These are phyloP conservation scores for Cochlearius cochlearius DNA, from an alignment of 2,113 vertebrate genomes.

Conservation along the genomic window DNA sequence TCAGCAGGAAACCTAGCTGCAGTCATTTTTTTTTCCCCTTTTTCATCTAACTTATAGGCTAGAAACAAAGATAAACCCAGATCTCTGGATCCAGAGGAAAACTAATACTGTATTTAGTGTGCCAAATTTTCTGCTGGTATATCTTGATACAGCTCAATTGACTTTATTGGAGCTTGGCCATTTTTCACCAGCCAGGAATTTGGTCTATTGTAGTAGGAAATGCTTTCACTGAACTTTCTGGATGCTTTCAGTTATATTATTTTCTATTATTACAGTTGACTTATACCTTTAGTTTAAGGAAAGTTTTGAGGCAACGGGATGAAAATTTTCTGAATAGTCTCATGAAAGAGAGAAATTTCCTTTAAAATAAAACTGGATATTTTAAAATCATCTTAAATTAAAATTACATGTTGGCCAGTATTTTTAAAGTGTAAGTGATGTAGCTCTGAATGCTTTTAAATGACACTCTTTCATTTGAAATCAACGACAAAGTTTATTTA, in stretches of 20 bases:
- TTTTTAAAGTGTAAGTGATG: background rate
- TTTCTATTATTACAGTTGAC: background rate
- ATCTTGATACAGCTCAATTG: constrained; percentile 21
- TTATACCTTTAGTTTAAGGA: background rate
- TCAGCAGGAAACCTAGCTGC: background rate
- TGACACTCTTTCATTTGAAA: background rate
- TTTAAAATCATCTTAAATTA: background rate
- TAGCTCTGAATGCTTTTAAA: background rate
- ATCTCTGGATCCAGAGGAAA: constrained; percentile 9
- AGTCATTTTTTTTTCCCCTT: background rate
- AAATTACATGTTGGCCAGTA: background rate
- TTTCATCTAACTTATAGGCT: background rate
- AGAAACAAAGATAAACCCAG: constrained; percentile 48
- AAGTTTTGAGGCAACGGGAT: background rate
- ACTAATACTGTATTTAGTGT: constrained; percentile 4
- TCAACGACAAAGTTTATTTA: background rate
- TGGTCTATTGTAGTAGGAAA: background rate
- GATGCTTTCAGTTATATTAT: background rate
- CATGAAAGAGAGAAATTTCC: background rate
- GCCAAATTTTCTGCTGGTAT: constrained; percentile 33
- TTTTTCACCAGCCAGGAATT: background rate
- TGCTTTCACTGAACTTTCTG: background rate
- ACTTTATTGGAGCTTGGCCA: background rate
- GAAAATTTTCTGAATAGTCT: background rate
- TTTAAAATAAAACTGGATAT: background rate